phyloP scores from a whole-genome alignment of 2,797 vertebrate species.

The Melanotaenia pygmaea region DNA sequence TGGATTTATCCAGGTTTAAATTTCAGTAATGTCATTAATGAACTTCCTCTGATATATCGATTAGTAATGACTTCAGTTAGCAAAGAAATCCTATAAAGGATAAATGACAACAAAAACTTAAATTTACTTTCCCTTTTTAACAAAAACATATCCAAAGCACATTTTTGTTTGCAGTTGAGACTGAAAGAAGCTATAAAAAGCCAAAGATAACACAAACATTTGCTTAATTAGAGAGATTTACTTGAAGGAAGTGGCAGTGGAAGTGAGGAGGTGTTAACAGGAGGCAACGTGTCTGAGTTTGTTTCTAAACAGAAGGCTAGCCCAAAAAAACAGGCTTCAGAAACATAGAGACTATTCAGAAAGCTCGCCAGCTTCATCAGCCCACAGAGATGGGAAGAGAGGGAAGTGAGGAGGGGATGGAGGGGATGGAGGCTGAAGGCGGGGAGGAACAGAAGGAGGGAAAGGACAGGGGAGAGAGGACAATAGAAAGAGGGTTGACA shows the following conservation, averaged over 20 bases:
- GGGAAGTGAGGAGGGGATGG: conserved; percentile 9
- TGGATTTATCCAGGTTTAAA: neutral
- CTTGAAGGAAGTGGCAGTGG: conserved; percentile 33
- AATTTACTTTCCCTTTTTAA: neutral
- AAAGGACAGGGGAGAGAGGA: neutral
- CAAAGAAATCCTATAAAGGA: too few relatives aligned
- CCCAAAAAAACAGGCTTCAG: conserved; percentile 44
- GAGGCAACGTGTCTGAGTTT: conserved; percentile 46
- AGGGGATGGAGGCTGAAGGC: conserved; percentile 9
- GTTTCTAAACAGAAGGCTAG: conserved; percentile 63
- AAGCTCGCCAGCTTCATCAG: conserved; percentile 46
- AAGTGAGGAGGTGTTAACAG: conserved; percentile 46
- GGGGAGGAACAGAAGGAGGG: neutral
- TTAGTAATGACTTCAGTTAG: too few relatives aligned
- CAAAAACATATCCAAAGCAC: neutral
- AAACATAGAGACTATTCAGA: conserved; percentile 51
- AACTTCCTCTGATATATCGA: neutral
- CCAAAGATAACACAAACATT: conserved; percentile 28
- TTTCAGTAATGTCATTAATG: neutral
- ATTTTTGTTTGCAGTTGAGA: conserved; percentile 9
- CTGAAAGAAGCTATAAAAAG: conserved; percentile 24
- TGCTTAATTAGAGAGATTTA: conserved; percentile 29
- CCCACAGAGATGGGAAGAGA: conserved; percentile 19
- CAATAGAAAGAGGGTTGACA: neutral
- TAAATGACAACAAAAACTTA: neutral